Conservation (phyloP, 2,113 vertebrate genomes). For the Neodontobutis hainanensis region DNA sequence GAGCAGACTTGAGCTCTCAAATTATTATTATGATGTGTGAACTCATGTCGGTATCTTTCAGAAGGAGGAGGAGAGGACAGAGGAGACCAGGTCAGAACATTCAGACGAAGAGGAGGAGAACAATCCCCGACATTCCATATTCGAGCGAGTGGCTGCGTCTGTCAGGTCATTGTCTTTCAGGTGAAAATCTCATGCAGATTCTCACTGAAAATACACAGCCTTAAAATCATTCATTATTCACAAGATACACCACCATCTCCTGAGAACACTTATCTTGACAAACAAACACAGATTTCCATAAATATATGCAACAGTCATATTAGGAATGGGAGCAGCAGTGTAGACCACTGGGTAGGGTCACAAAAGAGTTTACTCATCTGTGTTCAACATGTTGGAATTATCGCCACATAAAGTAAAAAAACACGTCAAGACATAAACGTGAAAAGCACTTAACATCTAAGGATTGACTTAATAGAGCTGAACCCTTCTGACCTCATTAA, state of each 20-base stretch:
- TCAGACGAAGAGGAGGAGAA: slow-evolving; percentile 58
- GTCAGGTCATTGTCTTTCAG: slow-evolving; percentile 77
- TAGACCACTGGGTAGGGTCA: too few species aligned
- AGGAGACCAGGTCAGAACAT: slow-evolving; percentile 28
- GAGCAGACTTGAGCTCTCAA: too few species aligned
- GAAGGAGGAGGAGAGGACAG: slow-evolving; percentile 36
- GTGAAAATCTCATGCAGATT: slow-evolving; percentile 49
- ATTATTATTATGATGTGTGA: neutral
- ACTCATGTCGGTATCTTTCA: slow-evolving; percentile 7
- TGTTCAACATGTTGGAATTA: neutral
- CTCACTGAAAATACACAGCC: too few species aligned
- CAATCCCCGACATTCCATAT: slow-evolving; percentile 63
- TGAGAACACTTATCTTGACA: too few species aligned
- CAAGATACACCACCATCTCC: too few species aligned
- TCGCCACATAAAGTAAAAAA: neutral
- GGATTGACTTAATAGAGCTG: slow-evolving; percentile 20
- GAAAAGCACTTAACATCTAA: neutral
- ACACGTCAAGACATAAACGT: neutral
- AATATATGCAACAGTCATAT: too few species aligned
- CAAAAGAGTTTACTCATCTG: too few species aligned
- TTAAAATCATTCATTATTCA: too few species aligned
- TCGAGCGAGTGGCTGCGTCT: slow-evolving; percentile 74
- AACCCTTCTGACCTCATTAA: slow-evolving; percentile 41
- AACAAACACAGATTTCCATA: too few species aligned
- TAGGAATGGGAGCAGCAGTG: too few species aligned